Conservation (phyloP, 1,140 invertebrate genomes). For the Formica exsecta region DNA sequence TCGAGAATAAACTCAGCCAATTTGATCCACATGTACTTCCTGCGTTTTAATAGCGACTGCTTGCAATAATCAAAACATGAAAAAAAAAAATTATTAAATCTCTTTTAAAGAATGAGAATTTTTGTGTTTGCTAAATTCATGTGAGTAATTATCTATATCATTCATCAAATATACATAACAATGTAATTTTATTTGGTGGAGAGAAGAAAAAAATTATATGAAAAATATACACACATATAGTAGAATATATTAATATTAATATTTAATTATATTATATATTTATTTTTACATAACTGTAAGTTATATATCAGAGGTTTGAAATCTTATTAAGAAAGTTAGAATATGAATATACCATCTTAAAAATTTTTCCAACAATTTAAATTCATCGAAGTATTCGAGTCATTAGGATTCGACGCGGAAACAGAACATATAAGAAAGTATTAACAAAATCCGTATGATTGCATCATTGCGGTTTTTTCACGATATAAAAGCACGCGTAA, state of each 20-base stretch:
- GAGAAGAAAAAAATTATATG: not conserved
- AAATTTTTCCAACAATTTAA: not conserved
- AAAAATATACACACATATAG: not conserved
- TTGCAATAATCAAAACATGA: slow-evolving; percentile 6
- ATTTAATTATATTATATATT: too few species aligned
- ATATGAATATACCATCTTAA: not conserved
- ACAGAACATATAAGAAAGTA: not conserved
- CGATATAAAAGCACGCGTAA: not conserved
- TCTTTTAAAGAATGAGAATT: not conserved
- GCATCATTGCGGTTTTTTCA: not conserved
- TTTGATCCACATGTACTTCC: not conserved
- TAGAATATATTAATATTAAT: too few species aligned
- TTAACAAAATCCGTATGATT: not conserved
- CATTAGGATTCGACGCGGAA: not conserved
- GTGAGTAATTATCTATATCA: not conserved
- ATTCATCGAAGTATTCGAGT: not conserved
- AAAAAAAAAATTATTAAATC: not conserved
- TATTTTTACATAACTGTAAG: not conserved
- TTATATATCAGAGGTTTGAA: not conserved
- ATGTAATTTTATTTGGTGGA: too few species aligned
- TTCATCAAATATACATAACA: not conserved
- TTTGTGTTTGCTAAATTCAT: not conserved
- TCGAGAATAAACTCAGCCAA: slow-evolving; percentile 64
- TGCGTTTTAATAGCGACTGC: slow-evolving; percentile 18
- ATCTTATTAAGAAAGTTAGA: not conserved